A percentile compares a stretch with the other conserved stretches of the same genome.
phyloP scores from a whole-genome alignment of 30 jellyfish, hydroid and myxozoan species.

The Hydra vulgaris region DNA sequence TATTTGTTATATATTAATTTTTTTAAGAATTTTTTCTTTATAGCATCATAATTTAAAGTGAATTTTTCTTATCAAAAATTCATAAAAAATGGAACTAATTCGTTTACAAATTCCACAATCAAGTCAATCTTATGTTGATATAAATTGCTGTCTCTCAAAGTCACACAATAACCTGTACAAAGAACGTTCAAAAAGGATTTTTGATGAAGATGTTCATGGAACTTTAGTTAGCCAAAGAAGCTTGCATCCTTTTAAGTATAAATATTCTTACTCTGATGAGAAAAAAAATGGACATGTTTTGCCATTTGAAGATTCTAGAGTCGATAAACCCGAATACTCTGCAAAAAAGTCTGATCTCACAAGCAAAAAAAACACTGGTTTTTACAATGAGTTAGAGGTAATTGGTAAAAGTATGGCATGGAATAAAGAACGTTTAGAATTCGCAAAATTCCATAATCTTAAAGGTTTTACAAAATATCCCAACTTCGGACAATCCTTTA shows the following conservation, averaged over 20 bases:
- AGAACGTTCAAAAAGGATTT: not conserved
- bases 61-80: not conserved
- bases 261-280: not conserved
- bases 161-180: not conserved
- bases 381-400: not conserved
- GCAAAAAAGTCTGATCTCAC: not conserved
- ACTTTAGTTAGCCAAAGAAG: not conserved
- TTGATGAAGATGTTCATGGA: not conserved
- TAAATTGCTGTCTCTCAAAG: not conserved
- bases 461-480: not conserved
- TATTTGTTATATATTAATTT: too few species aligned
- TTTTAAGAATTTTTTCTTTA: not conserved
- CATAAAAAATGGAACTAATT: not conserved
- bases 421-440: not conserved
- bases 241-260: not conserved
- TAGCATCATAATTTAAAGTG: not conserved
- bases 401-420: constrained; percentile 4
- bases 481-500: not conserved
- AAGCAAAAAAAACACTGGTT: not conserved
- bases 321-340: not conserved
- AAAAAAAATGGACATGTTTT: not conserved
- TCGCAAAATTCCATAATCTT: not conserved
- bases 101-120: not conserved
- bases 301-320: not conserved
- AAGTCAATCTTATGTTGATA: not conserved